Percentiles rank a stretch among this genome's conserved stretches.
Conservation (phyloP, 1,140 invertebrate species). For the Thrips palmi region DNA sequence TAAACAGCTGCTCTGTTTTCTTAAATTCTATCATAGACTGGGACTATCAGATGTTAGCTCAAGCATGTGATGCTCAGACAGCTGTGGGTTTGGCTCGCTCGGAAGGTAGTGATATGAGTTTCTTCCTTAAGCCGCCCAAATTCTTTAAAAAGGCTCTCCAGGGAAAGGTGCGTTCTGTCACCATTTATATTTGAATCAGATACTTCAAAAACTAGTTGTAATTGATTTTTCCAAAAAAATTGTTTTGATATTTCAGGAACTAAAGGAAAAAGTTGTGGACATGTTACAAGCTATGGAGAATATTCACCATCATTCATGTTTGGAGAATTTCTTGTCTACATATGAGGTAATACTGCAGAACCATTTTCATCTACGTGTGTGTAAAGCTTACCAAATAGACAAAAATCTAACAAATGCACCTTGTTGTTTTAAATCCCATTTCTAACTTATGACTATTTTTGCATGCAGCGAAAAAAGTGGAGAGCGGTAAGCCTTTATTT, state of each 20-base stretch:
- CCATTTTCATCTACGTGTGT: no score
- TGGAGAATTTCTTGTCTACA: no score
- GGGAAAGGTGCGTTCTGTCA: constrained; percentile 5
- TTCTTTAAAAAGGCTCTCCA: constrained; percentile 6
- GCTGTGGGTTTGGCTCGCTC: constrained; percentile 40
- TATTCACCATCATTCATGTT: no score
- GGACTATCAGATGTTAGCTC: constrained; percentile 41
- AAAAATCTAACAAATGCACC: no score
- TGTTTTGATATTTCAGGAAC: constrained; percentile 19
- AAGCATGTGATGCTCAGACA: constrained; percentile 40
- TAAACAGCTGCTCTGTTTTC: no score
- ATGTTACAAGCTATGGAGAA: no score
- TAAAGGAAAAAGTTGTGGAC: constrained; percentile 30
- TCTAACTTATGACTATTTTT: no score
- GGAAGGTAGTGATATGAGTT: constrained; percentile 31
- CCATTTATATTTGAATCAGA: neutral
- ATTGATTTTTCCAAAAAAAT: neutral
- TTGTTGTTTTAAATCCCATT: no score
- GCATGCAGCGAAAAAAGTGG: constrained; percentile 29
- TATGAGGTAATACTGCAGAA: no score
- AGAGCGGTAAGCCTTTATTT: constrained; percentile 22
- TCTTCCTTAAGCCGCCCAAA: constrained; percentile 42
- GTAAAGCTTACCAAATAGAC: no score
- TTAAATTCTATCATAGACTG: constrained; percentile 29
- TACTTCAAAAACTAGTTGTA: neutral